Base-by-base conservation (phyloP, 2,888 invertebrate genomes). In the Ectemnius continuus region DNA sequence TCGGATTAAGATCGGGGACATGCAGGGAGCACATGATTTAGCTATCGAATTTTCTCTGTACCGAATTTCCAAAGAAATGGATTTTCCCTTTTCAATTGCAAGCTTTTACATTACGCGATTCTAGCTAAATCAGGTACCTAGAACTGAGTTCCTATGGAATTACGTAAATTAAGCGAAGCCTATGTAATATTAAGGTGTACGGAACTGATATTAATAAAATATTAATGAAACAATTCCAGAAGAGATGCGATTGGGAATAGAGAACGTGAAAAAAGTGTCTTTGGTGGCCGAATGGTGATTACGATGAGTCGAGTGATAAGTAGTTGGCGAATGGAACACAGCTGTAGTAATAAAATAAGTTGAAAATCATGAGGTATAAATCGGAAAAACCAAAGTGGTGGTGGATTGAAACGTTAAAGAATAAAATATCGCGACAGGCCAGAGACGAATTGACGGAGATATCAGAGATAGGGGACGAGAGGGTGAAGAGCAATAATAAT, bases 161-260 rank as follows among this genome's bases (percentile, higher is more conserved):
- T 80, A 87, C 84, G 86, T 84, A 87, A 87, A 86, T 84, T 81
- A 87, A 87, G 86, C 86, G 80, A 85, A 87, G 87, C 88, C 87
- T 82, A 82, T 85, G 79, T 85, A 80, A 86, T 85, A 85, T 85
- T 79, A 84, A 86, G 84, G 85, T 84, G 76, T 84, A 72, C 85
- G 83, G 81, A 86, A 85, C 79, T 84, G 78, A 86, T 86, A 87
- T 86, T 86, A 85, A 87, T 87, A 73, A 84, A 86, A 83, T 87
- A 87, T 85, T 84, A 86, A 87, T 86, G 84, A 86, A 87, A 87
- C 70, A 86, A 85, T 87, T 86, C 71, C 36, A 36, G 36, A 86
- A 84, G 86, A 87, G 83, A 86, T 87, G 87, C 86, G 86, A 85
- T 85, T 84, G 82, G 16, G 16, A 87, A 85, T 85, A 84, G 80